Evolutionary conservation across 2,888 invertebrate species (phyloP).

Genomic region (Lypha dubia): DNA sequence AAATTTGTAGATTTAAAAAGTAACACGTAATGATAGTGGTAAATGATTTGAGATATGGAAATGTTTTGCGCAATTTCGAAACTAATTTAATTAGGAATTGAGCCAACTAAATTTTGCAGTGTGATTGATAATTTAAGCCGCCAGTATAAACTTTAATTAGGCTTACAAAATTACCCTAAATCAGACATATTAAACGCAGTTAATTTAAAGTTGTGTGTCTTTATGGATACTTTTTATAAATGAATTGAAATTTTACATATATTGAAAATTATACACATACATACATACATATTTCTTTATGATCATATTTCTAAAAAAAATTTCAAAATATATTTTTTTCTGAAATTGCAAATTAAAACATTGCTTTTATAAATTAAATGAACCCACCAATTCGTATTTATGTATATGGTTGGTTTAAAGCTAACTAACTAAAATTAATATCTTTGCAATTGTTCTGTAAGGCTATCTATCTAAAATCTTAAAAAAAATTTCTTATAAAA

Average conservation of each 20-base stretch:
- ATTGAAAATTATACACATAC: neutral
- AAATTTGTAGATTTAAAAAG: no score
- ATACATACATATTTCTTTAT: neutral
- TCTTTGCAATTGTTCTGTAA: slow-evolving; percentile 54
- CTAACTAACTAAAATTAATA: slow-evolving; percentile 57
- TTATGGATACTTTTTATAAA: slow-evolving; percentile 2
- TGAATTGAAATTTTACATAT: neutral
- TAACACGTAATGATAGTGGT: no score
- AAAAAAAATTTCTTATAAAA: slow-evolving; percentile 47
- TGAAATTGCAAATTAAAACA: slow-evolving; percentile 27
- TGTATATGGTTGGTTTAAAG: slow-evolving; percentile 43
- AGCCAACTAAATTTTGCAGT: no score
- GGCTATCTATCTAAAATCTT: slow-evolving; percentile 60
- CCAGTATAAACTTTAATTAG: neutral
- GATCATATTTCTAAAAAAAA: neutral
- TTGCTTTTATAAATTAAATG: slow-evolving; percentile 24
- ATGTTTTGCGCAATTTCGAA: no score
- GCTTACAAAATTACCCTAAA: neutral
- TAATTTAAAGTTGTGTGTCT: neutral
- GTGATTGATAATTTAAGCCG: no score
- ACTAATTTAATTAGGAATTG: no score
- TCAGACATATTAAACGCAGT: neutral
- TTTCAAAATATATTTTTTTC: neutral
- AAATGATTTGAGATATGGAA: no score
- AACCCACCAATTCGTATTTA: slow-evolving; percentile 17